Base-by-base conservation (phyloP, 2,888 invertebrate species). In the Aphodius granarius region DNA sequence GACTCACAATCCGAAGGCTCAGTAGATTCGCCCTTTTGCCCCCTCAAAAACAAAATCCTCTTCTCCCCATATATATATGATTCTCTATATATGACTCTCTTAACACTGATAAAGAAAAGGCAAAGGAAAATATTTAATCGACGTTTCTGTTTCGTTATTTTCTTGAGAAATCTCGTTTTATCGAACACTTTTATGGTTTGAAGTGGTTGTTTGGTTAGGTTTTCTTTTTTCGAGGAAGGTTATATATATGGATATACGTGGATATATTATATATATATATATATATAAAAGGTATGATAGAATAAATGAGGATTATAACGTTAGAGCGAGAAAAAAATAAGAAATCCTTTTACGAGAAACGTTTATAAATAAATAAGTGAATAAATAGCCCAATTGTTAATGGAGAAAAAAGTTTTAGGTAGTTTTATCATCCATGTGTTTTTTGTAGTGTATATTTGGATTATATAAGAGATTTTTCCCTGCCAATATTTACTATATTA, bases 351-450 rank as follows among this genome's bases (percentile, higher is more conserved):
- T 68, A 68, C 15, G 16, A 68, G 82, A 84, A 82, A 82, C 77
- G 81, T 83, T 84, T 83, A 84, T 81, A 82, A 83, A 79, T 66
- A 66, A 66, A 21, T 43, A 66, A 21, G 21, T 66, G 66, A 66
- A 66, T 80, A 80, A 80, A 82, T 85, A 86, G 85, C 83, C 84
- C 43, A 85, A 86, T 87, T 86, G 86, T 86, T 86, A 85, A 81
- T 83, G 84, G 81, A 86, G 19, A 65, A 65, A 62, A 68, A 22
- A 68, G 83, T 84, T 85, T 86, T 80, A 81, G 83, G 84, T 86
- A 86, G 86, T 84, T 86, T 86, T 86, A 86, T 86, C 83, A 86
- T 86, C 83, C 85, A 85, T 86, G 86, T 87, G 75, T 86, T 85
- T 78, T 85, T 86, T 86, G 85, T 86, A 86, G 86, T 84, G 84